Conservation (phyloP, 2,113 vertebrate species). For the Coreoperca whiteheadi region DNA sequence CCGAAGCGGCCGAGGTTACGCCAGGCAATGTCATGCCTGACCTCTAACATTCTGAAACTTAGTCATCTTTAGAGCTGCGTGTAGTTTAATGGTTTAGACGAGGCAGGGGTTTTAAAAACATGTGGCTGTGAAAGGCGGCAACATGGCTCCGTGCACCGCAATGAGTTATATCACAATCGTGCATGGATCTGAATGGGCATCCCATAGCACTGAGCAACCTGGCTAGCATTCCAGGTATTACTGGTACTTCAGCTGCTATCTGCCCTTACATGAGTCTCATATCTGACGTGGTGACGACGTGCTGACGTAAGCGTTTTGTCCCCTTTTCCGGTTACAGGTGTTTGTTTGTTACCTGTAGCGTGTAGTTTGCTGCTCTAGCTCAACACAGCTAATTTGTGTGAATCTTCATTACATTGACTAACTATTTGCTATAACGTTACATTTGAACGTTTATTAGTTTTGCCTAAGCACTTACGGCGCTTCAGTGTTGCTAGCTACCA, state of each 20-base stretch:
- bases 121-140: not conserved
- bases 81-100: not conserved
- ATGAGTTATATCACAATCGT: not conserved
- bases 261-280: not conserved
- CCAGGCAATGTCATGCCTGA: not conserved
- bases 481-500: too few relatives aligned
- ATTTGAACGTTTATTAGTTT: too few relatives aligned
- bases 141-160: not conserved
- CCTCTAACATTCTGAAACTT: constrained; percentile 4
- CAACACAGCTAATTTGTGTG: too few relatives aligned
- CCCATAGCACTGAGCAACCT: not conserved
- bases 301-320: too few relatives aligned
- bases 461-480: too few relatives aligned
- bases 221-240: not conserved
- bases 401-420: too few relatives aligned
- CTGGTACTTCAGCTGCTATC: not conserved
- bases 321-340: too few relatives aligned
- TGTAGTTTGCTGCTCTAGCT: too few relatives aligned
- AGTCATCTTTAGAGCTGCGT: not conserved
- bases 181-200: not conserved
- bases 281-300: too few relatives aligned
- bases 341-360: too few relatives aligned
- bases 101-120: not conserved
- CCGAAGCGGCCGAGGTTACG: constrained; percentile 8
- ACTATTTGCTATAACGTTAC: too few relatives aligned